These are phyloP conservation scores for Sceloporus tristichus DNA, from an alignment of 2,113 vertebrate species.

Conservation along the genomic window DNA sequence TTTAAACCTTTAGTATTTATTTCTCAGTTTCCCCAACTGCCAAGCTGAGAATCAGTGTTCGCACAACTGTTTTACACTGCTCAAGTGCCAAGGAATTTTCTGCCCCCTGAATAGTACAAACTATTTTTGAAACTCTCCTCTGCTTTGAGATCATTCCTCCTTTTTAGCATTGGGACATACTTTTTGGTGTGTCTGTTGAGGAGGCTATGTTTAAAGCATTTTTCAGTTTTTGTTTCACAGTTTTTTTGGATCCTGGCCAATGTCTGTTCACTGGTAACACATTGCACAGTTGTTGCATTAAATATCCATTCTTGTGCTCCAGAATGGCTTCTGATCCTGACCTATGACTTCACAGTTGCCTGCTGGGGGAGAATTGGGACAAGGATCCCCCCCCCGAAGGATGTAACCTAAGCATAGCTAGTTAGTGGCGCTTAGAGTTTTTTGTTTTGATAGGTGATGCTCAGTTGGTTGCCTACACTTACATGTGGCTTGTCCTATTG, in stretches of 20 bases:
- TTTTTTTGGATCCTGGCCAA: background rate
- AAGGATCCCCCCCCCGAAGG: background rate
- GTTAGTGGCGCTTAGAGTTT: background rate
- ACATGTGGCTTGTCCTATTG: background rate
- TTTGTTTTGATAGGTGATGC: background rate
- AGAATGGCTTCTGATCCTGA: slow-evolving; percentile 5
- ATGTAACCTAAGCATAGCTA: background rate
- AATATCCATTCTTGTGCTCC: background rate
- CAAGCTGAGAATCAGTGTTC: background rate
- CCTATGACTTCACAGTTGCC: background rate
- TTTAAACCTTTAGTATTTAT: background rate
- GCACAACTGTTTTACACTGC: background rate
- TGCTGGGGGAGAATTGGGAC: background rate
- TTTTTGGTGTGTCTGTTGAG: no score
- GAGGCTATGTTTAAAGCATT: background rate
- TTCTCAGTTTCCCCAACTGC: background rate
- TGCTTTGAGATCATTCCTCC: background rate
- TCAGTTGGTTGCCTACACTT: background rate
- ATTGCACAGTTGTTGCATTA: slow-evolving; percentile 1
- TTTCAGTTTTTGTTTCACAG: background rate
- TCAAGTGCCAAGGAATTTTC: no score
- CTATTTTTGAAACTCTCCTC: background rate
- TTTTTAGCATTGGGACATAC: background rate
- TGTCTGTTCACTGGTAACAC: background rate
- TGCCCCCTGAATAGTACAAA: background rate